These are phyloP conservation scores for Kryptopterus vitreolus DNA, from an alignment of 2,797 vertebrate species.

Conservation along the genomic window DNA sequence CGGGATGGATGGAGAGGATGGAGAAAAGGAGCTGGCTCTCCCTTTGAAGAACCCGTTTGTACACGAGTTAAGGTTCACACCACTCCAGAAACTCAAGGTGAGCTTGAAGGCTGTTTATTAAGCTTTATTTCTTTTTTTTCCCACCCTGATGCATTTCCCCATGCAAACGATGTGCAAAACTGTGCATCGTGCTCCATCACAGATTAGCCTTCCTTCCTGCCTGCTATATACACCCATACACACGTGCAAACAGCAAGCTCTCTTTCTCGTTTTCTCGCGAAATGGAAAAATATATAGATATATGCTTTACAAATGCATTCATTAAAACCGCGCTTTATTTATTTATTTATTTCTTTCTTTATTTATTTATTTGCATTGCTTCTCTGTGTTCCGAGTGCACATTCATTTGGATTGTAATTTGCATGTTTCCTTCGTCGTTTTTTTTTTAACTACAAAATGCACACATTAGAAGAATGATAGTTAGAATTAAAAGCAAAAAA, in stretches of 20 bases:
- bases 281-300: background rate
- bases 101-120: background rate
- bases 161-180: background rate
- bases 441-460: background rate
- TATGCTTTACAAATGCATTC: background rate
- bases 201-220: no score
- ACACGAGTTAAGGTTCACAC: slow-evolving; percentile 85
- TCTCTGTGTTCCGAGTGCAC: no score
- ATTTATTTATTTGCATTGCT: background rate
- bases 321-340: no score
- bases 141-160: background rate
- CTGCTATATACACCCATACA: background rate
- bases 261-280: background rate
- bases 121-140: no score
- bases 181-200: background rate
- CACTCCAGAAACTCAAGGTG: slow-evolving; percentile 89
- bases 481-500: background rate
- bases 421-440: background rate
- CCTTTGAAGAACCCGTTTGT: slow-evolving; percentile 91
- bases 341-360: no score
- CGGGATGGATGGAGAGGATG: slow-evolving; percentile 68
- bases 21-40: slow-evolving; percentile 80
- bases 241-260: background rate
- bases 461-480: background rate
- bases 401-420: background rate